Evolutionary conservation across 1,140 invertebrate species (phyloP).

Genomic region (Cephus cinctus): DNA sequence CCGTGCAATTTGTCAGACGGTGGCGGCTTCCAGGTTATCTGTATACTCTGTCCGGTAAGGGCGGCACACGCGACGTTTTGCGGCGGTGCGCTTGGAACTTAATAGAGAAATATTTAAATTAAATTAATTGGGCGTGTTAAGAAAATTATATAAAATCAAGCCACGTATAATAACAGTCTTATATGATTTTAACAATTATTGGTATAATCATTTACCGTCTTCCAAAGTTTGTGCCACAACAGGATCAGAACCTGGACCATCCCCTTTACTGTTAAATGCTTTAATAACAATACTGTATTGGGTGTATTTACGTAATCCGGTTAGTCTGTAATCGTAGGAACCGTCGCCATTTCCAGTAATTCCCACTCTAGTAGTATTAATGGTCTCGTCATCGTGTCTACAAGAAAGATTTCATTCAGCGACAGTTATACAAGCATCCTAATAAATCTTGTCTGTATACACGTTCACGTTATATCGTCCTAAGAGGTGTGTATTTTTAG

Average conservation of each 20-base stretch:
- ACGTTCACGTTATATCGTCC: too few species aligned
- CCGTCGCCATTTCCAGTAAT: slow-evolving; percentile 54
- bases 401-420: too few species aligned
- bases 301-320: slow-evolving; percentile 73
- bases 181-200: too few species aligned
- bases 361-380: slow-evolving; percentile 55
- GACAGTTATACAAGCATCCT: too few species aligned
- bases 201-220: too few species aligned
- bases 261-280: slow-evolving; percentile 78
- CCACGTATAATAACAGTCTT: too few species aligned
- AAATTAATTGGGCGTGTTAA: too few species aligned
- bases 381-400: slow-evolving; percentile 44
- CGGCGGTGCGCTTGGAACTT: slow-evolving; percentile 71
- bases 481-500: too few species aligned
- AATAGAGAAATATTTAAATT: too few species aligned
- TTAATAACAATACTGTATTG: slow-evolving; percentile 75
- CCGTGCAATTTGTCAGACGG: slow-evolving; percentile 69
- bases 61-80: slow-evolving; percentile 65
- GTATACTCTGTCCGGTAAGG: slow-evolving; percentile 69
- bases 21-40: slow-evolving; percentile 76
- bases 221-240: slow-evolving; percentile 74
- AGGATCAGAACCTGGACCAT: slow-evolving; percentile 69
- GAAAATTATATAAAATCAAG: too few species aligned
- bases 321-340: slow-evolving; percentile 61
- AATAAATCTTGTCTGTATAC: too few species aligned